Evolutionary conservation across 2,797 vertebrate species (phyloP), one percentile per base, ranked within the genome.

Genomic region (Gobio occitaniae): DNA sequence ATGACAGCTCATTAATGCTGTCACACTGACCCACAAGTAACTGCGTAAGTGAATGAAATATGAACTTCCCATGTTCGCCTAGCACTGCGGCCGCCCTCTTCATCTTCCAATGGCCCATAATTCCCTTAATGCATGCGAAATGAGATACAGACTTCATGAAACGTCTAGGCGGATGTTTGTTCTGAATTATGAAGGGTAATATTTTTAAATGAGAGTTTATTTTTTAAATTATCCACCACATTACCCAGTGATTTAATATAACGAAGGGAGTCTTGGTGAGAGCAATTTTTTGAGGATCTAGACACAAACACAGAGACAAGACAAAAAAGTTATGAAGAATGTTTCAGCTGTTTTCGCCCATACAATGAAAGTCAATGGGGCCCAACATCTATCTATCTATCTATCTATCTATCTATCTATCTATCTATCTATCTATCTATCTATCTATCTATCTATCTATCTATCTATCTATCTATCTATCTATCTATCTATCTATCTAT

Each of bases 1-100:
- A 95, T 95, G 94, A 94, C 92, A 91, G 91, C 90, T 93, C 92
- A 92, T 95, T 94, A 95, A 93, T 91, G 88, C 86, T 92, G 92
- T 93, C 93, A 92, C 90, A 89, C 83, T 92, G 91, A 92, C 92
- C 91, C 90, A 91, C 72, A 86, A 91, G 92, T 93, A 93, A 92
- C 91, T 91, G 89, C 89, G 79, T 84, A 91, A 90, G 89, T 88
- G 87, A 93, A 92, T 95, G 91, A 95, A 94, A 94, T 94, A 95
- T 95, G 93, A 95, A 95, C 90, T 91, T 90, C 89, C 89, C 87
- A 90, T 90, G 87, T 94, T 94, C 94, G 91, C 91, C 90, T 81
- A 25, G 82, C 78, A 87, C 90, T 88, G 6, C 90, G 86, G 91
- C 92, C 88, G 86, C 91, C 91, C 89, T 91, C 86, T 90, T 65